Evolutionary conservation across 35 echinoderm and acorn worm species (phyloP).

Genomic region (Strongylocentrotus purpuratus): DNA sequence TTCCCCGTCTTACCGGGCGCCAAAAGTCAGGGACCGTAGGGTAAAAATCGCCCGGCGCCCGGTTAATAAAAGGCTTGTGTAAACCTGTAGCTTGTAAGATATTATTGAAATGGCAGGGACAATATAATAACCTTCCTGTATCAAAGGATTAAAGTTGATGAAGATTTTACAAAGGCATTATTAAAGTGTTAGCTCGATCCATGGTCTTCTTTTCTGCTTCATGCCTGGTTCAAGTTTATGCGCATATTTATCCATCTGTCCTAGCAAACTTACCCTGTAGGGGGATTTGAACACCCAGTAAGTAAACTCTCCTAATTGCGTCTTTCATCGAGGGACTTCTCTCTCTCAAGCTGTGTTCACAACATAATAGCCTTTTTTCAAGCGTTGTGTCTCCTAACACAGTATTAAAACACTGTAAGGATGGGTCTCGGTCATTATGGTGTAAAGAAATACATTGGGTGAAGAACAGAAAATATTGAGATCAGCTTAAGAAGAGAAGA

Average conservation of each 20-base stretch:
- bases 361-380: neutral
- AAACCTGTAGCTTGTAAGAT: too few relatives aligned
- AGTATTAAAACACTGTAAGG: neutral
- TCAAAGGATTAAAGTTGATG: too few relatives aligned
- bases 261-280: neutral
- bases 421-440: too few relatives aligned
- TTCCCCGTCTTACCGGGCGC: too few relatives aligned
- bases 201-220: neutral
- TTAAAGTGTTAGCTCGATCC: neutral
- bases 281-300: neutral
- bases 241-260: slow-evolving; percentile 10
- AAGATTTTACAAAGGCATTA: neutral
- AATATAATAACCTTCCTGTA: too few relatives aligned
- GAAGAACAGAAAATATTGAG: too few relatives aligned
- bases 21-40: too few relatives aligned
- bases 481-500: too few relatives aligned
- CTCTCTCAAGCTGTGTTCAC: neutral
- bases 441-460: too few relatives aligned
- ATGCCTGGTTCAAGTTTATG: neutral
- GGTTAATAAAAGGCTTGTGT: too few relatives aligned
- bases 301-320: slow-evolving; percentile 17
- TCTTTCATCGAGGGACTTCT: slow-evolving; percentile 10
- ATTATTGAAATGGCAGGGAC: too few relatives aligned
- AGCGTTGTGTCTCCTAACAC: neutral
- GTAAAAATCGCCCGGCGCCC: too few relatives aligned